phyloP scores from a whole-genome alignment of 2,797 vertebrate genomes.

The Hemitrygon akajei region DNA sequence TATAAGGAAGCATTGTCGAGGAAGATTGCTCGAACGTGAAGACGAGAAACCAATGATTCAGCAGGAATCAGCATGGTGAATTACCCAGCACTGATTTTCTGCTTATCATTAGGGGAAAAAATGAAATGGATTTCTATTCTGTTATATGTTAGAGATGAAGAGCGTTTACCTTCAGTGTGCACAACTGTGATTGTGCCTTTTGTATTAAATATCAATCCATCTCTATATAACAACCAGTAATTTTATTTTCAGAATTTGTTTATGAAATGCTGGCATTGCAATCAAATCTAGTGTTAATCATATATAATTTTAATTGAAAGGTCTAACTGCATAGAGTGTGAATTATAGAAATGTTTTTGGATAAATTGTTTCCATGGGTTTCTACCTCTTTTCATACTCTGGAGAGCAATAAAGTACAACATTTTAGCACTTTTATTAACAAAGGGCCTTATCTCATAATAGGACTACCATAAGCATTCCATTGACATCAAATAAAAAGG shows the following conservation, averaged over 20 bases:
- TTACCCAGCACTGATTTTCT: no score
- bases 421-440: background rate
- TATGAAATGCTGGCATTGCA: no score
- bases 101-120: no score
- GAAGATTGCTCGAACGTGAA: no score
- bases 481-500: background rate
- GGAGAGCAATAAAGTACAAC: background rate
- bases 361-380: background rate
- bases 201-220: background rate
- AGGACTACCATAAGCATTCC: background rate
- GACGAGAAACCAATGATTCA: no score
- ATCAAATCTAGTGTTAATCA: background rate
- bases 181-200: background rate
- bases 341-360: background rate
- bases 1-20: no score
- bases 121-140: no score
- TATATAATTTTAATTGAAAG: background rate
- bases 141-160: background rate
- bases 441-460: background rate
- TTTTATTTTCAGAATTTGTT: no score
- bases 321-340: background rate
- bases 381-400: background rate
- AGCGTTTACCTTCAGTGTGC: background rate
- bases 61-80: no score
- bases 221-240: background rate